Conservation (phyloP, 2,797 vertebrate species). For the Crenuchus spilurus region DNA sequence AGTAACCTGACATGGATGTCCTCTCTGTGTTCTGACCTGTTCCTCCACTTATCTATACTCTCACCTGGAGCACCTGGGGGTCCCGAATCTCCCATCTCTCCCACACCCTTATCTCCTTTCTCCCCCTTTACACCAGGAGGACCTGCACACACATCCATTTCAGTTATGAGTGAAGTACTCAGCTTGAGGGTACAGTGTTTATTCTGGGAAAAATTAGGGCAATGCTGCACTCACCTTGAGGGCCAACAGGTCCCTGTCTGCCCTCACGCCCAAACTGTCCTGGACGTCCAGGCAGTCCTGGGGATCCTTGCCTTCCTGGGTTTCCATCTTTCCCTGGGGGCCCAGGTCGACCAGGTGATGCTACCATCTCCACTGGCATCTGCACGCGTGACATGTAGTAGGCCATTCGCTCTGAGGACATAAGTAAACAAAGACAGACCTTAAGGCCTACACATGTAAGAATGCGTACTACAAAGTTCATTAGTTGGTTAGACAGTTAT, state of each 20-base stretch:
- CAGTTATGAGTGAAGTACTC: background rate
- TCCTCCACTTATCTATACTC: slow-evolving; percentile 5
- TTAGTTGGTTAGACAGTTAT: too few relatives aligned
- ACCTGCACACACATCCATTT: slow-evolving; percentile 71
- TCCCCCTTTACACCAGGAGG: slow-evolving; percentile 84
- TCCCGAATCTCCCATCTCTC: slow-evolving; percentile 89
- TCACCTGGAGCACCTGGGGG: slow-evolving; percentile 91
- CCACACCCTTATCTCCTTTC: slow-evolving; percentile 89
- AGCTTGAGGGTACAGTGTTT: background rate
- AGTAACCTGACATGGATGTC: background rate
- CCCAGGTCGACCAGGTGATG: slow-evolving; percentile 89
- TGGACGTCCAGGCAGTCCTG: slow-evolving; percentile 84
- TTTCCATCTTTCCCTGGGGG: slow-evolving; percentile 89
- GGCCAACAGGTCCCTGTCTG: slow-evolving; percentile 85
- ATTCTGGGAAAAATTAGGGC: background rate
- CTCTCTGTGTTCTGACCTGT: background rate
- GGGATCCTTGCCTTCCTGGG: slow-evolving; percentile 80
- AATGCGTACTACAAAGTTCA: too few relatives aligned
- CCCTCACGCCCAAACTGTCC: slow-evolving; percentile 94
- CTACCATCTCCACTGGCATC: slow-evolving; percentile 85
- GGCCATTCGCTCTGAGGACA: slow-evolving; percentile 87
- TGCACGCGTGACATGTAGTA: slow-evolving; percentile 94
- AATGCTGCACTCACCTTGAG: slow-evolving; percentile 75
- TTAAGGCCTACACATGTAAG: background rate
- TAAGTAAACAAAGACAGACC: background rate